phyloP scores from a whole-genome alignment of 2,888 invertebrate species.

The Creontiades dilutus region DNA sequence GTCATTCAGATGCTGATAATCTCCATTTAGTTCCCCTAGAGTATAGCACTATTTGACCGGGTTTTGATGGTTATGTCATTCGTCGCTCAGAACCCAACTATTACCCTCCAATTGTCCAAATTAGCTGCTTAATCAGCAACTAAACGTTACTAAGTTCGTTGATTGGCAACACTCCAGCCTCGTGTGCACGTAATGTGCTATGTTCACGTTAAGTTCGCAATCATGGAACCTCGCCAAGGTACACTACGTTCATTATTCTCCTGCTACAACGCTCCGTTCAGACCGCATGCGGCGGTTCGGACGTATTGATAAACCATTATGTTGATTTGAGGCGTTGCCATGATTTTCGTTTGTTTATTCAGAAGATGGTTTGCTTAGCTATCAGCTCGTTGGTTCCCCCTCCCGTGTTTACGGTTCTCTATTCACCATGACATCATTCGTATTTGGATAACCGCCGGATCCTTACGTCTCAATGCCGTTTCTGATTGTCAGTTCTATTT shows the following conservation, averaged over 20 bases:
- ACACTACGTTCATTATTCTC: background rate
- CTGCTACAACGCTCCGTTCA: background rate
- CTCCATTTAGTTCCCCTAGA: too few relatives aligned
- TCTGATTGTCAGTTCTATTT: background rate
- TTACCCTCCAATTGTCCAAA: too few relatives aligned
- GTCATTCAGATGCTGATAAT: too few relatives aligned
- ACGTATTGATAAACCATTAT: conserved; percentile 10
- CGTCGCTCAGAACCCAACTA: too few relatives aligned
- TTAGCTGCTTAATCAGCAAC: too few relatives aligned
- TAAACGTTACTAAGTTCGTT: too few relatives aligned
- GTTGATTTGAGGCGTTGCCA: background rate
- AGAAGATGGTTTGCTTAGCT: conserved; percentile 16
- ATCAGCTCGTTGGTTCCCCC: background rate
- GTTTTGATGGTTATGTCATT: too few relatives aligned
- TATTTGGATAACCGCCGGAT: background rate
- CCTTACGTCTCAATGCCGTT: conserved; percentile 15
- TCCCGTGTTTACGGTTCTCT: background rate
- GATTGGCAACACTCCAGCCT: too few relatives aligned
- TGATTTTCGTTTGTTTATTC: conserved; percentile 29
- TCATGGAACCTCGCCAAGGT: too few relatives aligned
- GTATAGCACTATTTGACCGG: too few relatives aligned
- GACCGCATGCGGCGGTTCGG: background rate
- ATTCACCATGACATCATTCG: conserved; percentile 3
- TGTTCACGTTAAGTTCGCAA: too few relatives aligned
- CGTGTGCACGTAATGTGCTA: too few relatives aligned